Percentiles rank a stretch among this genome's conserved stretches.
Conservation (phyloP, 2,113 vertebrate genomes). For the Anguilla japonica region DNA sequence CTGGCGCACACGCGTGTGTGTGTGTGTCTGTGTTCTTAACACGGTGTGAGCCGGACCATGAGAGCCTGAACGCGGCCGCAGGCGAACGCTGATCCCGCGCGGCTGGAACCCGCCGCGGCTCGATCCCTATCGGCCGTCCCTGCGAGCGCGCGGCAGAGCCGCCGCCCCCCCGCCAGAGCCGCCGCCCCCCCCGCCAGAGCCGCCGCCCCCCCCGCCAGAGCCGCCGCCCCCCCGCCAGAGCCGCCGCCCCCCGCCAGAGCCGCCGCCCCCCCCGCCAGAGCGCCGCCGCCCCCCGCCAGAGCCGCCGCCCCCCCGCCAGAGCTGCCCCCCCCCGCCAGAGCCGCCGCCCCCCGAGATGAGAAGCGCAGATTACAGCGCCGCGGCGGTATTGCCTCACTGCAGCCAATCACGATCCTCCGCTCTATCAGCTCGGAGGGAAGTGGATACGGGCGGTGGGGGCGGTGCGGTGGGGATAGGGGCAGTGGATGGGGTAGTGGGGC, state of each 20-base stretch:
- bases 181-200: background rate
- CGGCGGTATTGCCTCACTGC: slow-evolving; percentile 28
- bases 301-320: background rate
- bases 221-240: background rate
- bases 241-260: background rate
- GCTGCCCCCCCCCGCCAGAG: background rate
- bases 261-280: no score
- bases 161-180: background rate
- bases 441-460: slow-evolving; percentile 39
- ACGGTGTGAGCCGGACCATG: slow-evolving; percentile 38
- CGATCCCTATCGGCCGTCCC: background rate
- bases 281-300: no score
- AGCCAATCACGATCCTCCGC: slow-evolving; percentile 42
- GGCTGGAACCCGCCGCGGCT: background rate
- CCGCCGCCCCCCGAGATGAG: slow-evolving; percentile 34
- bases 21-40: slow-evolving; percentile 36
- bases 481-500: no score
- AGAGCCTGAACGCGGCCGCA: background rate
- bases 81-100: background rate
- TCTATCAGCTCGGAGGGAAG: slow-evolving; percentile 36
- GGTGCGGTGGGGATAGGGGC: no score
- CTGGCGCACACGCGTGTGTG: background rate
- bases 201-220: background rate
- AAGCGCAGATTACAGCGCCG: slow-evolving; percentile 45
- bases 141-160: background rate